These are phyloP conservation scores for Argopecten irradians DNA, from an alignment of 1,140 invertebrate species.

Conservation along the genomic window DNA sequence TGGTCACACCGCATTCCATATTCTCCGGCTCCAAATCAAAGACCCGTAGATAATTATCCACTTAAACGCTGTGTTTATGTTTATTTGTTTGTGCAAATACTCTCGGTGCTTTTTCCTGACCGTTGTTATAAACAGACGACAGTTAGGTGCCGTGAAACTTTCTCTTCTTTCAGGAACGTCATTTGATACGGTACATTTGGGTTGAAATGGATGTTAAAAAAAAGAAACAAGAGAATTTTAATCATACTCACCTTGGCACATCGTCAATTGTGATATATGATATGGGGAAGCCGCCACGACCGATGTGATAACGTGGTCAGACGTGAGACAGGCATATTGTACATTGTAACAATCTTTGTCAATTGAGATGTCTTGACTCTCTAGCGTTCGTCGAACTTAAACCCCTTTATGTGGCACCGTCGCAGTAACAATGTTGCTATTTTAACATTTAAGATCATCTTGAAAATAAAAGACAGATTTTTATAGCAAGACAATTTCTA, in stretches of 20 bases:
- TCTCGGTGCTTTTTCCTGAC: background rate
- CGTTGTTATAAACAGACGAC: background rate
- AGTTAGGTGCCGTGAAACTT: conserved; percentile 15
- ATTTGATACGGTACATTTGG: background rate
- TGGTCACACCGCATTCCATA: background rate
- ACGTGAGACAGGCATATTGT: background rate
- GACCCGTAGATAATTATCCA: background rate
- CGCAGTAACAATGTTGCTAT: background rate
- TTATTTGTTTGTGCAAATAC: background rate
- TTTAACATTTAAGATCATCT: background rate
- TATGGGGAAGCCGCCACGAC: background rate
- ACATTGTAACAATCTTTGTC: background rate
- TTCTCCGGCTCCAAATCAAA: background rate
- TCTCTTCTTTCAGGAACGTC: conserved; percentile 15
- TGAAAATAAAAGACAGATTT: background rate
- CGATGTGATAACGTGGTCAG: background rate
- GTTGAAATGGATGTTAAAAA: background rate
- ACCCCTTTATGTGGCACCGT: background rate
- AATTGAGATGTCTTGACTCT: background rate
- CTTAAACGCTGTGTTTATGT: background rate
- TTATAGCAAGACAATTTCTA: background rate
- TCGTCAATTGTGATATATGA: background rate
- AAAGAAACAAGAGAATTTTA: background rate
- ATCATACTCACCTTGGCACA: conserved; percentile 6
- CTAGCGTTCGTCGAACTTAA: background rate